A percentile compares a stretch with the other conserved stretches of the same genome.
phyloP scores from a whole-genome alignment of 1,140 invertebrate species.

The Phortica variegata region DNA sequence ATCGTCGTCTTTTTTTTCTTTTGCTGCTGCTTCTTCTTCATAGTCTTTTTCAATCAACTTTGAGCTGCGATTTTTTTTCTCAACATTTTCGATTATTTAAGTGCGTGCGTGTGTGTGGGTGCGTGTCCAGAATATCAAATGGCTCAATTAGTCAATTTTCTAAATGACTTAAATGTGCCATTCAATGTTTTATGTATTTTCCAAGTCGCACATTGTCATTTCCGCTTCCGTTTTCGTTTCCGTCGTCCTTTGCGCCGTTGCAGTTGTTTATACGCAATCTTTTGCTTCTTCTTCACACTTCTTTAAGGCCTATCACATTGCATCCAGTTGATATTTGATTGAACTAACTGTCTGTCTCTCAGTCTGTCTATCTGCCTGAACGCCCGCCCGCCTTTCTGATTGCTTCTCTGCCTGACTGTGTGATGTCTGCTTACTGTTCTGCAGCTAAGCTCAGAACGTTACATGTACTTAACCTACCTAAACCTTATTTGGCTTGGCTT shows the following conservation, averaged over 20 bases:
- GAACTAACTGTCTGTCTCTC: background rate
- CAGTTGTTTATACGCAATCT: background rate
- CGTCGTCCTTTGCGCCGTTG: too few species aligned
- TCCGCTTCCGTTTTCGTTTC: too few species aligned
- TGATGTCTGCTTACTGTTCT: background rate
- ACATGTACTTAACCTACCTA: constrained; percentile 1
- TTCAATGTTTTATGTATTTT: too few species aligned
- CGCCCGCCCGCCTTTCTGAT: background rate
- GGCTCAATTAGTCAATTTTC: background rate
- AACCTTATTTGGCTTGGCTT: constrained; percentile 4
- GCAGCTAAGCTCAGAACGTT: background rate
- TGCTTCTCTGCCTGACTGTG: background rate
- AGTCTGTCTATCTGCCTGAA: background rate
- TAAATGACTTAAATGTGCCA: background rate
- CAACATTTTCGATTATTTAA: constrained; percentile 22
- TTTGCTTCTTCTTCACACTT: background rate
- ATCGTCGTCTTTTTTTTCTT: constrained; percentile 12
- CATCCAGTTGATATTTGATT: too few species aligned
- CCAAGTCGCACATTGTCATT: too few species aligned
- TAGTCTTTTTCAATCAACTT: background rate
- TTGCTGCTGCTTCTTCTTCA: background rate
- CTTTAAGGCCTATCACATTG: too few species aligned
- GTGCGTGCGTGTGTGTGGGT: background rate
- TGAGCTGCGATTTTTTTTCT: too few species aligned
- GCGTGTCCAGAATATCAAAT: background rate